Base-by-base conservation (phyloP, 2,113 vertebrate genomes). In the Podilymbus podiceps region DNA sequence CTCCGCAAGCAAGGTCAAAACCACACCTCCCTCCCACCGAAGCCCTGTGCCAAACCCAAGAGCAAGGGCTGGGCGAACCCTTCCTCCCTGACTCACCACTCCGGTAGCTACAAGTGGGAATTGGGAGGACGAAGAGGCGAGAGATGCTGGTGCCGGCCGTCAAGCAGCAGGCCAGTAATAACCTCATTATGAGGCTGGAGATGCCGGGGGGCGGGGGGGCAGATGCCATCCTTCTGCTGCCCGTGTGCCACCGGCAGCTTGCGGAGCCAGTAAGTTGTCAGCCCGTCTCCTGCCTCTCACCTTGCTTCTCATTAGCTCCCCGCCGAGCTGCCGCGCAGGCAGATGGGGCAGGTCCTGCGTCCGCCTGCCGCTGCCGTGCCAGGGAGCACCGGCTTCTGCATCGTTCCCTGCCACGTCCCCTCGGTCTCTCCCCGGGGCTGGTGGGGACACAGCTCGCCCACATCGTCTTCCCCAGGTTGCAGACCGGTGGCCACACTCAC, bases 231-330 rank as follows among this genome's bases (percentile, higher is more conserved):
- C 97, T 94, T 92, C 97, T 98, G 97, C 97, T 7, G 52, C 79
- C 95, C 23, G 2, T 33, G 21, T 31, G 47, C 90, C 80, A 74
- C 89, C 67, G 25, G 97, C 96, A 93, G 73, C 80, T 91, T 96
- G 96, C 46, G 12, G 89, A 81, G 97, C 94, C 98, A 73, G 62
- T 90, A 93, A 96, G 76, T 94, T 85, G 93, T 93, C 88, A 89
- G 84, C 40, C 94, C 38, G 21, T 95, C 94, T 96, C 96, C 97
- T 95, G 96, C 97, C 96, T 97, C 89, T 92, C 96, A 95, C 95
- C 96, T 97, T 86, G 28, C 93, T 94, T 93, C 98, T 98, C 97
- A 97, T 98, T 98, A 98, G 98, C 97, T 97, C 96, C 98, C 98
- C 3, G 71, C 95, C 5, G 82, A 5, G 96, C 91, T 59, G 92